These are phyloP conservation scores for Agelastica alni DNA, from an alignment of 2,888 invertebrate species.

Conservation along the genomic window DNA sequence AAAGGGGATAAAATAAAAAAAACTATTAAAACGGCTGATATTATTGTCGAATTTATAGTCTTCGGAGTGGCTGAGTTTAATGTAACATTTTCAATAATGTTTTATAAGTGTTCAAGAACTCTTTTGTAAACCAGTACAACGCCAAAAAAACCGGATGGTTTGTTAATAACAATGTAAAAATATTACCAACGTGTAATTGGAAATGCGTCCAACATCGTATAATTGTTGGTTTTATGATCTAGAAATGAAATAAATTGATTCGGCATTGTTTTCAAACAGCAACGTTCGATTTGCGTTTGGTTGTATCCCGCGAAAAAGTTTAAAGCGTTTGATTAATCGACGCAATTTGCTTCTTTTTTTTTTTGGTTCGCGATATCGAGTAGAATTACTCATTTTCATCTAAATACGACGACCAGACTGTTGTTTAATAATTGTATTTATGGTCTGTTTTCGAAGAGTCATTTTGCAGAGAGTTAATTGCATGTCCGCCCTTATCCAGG, in stretches of 20 bases:
- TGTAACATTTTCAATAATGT: no score
- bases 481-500: not conserved
- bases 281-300: not conserved
- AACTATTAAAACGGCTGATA: no score
- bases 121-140: no score
- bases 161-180: no score
- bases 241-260: not conserved
- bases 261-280: not conserved
- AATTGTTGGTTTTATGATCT: conserved; percentile 1
- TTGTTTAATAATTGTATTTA: conserved; percentile 11
- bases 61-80: no score
- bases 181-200: no score
- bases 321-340: conserved; percentile 9
- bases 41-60: no score
- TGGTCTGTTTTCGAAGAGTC: conserved; percentile 8
- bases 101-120: no score
- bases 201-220: no score
- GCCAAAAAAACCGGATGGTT: no score
- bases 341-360: conserved; percentile 10
- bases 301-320: conserved; percentile 2
- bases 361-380: conserved; percentile 10
- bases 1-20: no score
- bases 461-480: conserved; percentile 6
- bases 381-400: conserved; percentile 9
- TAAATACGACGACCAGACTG: not conserved